These are phyloP conservation scores for Alectoris magna DNA, from an alignment of 2,797 vertebrate species.

Conservation along the genomic window DNA sequence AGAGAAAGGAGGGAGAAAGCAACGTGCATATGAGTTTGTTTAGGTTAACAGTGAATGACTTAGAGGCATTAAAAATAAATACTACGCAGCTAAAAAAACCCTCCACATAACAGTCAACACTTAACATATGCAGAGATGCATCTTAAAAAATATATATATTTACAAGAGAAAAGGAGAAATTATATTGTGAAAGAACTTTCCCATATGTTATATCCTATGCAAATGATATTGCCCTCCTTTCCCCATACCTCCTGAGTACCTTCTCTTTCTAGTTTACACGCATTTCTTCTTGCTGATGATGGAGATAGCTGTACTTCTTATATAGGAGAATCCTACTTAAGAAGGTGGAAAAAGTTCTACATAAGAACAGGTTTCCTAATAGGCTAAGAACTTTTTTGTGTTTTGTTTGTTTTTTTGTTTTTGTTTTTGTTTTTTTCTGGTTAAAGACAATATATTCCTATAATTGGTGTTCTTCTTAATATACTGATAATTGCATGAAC, in stretches of 20 bases:
- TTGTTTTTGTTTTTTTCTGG: neutral
- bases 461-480: neutral
- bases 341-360: neutral
- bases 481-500: neutral
- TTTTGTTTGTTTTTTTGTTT: neutral
- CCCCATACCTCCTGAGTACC: neutral
- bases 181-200: neutral
- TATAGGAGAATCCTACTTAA: neutral
- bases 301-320: neutral
- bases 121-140: neutral
- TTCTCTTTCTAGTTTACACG: neutral
- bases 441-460: neutral
- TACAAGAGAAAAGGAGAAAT: neutral
- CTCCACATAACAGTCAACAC: neutral
- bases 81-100: neutral
- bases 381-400: neutral
- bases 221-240: neutral
- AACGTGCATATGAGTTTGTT: neutral
- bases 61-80: neutral
- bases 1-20: neutral
- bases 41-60: neutral
- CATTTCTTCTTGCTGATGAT: neutral
- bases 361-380: neutral
- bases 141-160: neutral
- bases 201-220: neutral